phyloP scores from a whole-genome alignment of 2,888 invertebrate genomes.

The Galerucella calmariensis region DNA sequence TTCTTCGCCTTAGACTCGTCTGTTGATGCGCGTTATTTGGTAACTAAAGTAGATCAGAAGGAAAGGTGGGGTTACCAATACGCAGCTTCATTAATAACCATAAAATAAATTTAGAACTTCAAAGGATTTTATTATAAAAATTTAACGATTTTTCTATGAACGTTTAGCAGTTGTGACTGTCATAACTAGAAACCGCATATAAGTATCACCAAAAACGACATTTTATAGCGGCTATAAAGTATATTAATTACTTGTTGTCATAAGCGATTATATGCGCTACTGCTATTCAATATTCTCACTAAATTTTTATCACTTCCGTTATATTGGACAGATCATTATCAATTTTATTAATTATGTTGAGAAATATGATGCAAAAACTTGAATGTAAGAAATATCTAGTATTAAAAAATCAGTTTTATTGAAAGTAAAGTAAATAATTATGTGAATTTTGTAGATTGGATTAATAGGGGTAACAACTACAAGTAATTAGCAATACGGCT shows the following conservation, averaged over 20 bases:
- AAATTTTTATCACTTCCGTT: slow-evolving; percentile 39
- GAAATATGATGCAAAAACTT: slow-evolving; percentile 10
- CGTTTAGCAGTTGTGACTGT: not conserved
- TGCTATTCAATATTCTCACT: slow-evolving; percentile 18
- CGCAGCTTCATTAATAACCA: too few species aligned
- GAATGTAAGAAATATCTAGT: slow-evolving; percentile 25
- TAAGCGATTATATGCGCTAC: slow-evolving; percentile 41
- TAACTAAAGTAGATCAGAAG: too few species aligned
- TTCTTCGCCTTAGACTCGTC: too few species aligned
- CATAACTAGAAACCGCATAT: slow-evolving; percentile 5
- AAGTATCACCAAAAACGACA: slow-evolving; percentile 14
- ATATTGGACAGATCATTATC: slow-evolving; percentile 31
- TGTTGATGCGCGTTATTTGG: not conserved
- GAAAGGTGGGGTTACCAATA: too few species aligned
- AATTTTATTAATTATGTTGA: slow-evolving; percentile 15
- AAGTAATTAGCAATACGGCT: too few species aligned
- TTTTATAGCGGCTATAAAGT: slow-evolving; percentile 34
- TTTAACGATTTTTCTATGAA: not conserved
- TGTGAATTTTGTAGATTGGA: too few species aligned
- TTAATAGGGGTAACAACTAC: too few species aligned
- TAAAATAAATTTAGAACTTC: not conserved
- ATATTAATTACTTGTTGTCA: slow-evolving; percentile 39
- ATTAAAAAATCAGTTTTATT: not conserved
- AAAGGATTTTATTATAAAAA: not conserved
- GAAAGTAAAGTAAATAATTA: not conserved